Conservation (phyloP, 2,113 vertebrate species). For the Cromileptes altivelis region DNA sequence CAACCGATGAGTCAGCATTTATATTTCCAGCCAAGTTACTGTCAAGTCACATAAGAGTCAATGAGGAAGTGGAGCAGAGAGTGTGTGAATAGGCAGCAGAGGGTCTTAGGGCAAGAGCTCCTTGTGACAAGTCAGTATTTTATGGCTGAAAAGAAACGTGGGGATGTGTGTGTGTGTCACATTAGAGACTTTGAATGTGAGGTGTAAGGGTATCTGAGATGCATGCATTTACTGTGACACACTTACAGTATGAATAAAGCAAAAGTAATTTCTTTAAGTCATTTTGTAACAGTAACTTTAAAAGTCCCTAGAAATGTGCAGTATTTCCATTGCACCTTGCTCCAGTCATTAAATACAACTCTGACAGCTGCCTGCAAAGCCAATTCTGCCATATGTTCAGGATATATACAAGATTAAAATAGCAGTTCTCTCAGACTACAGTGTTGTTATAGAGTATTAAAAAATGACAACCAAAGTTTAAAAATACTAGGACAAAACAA, state of each 20-base stretch:
- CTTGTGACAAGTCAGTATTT: neutral
- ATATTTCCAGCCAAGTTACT: constrained; percentile 31
- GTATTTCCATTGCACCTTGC: constrained; percentile 2
- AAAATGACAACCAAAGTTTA: too few species aligned
- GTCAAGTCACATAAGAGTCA: constrained; percentile 35
- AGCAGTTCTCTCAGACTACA: too few species aligned
- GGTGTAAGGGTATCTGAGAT: neutral
- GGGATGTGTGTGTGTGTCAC: neutral
- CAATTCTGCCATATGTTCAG: too few species aligned
- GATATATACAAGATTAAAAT: too few species aligned
- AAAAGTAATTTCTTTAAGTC: neutral
- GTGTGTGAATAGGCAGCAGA: constrained; percentile 19
- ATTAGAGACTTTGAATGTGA: neutral
- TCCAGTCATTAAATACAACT: neutral
- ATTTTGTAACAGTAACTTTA: neutral
- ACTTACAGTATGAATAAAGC: neutral
- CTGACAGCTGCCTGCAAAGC: constrained; percentile 12
- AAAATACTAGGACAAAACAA: too few species aligned
- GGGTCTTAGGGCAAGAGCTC: neutral
- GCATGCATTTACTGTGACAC: constrained; percentile 9
- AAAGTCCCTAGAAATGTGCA: neutral
- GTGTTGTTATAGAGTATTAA: too few species aligned
- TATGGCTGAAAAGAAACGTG: neutral
- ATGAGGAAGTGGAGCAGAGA: constrained; percentile 46
- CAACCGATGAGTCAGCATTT: constrained; percentile 54